A percentile compares a stretch with the other conserved stretches of the same genome.
phyloP scores from a whole-genome alignment of 1,140 invertebrate genomes.

The Apis mellifera region Amel_HAv3.1 CM009945.2:7745001-7745500 shows the following conservation, averaged over 20 bases:
- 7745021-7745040: not conserved
- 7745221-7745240: not conserved
- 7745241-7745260: not conserved
- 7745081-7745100: slow-evolving; percentile 27
- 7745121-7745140: not conserved
- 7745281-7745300: not conserved
- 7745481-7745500: no score
- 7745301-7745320: not conserved
- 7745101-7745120: not conserved
- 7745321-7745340: no score
- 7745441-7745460: no score
- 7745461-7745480: no score
- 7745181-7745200: not conserved
- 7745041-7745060: not conserved
- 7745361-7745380: no score
- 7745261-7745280: not conserved
- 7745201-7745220: not conserved
- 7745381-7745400: no score
- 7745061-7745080: not conserved
- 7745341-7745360: not conserved
- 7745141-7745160: not conserved
- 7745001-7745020: not conserved
- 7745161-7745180: not conserved
- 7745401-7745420: no score
- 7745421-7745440: no score